phyloP scores from a whole-genome alignment of 1,140 invertebrate species.

The Gonioctena quinquepunctata region DNA sequence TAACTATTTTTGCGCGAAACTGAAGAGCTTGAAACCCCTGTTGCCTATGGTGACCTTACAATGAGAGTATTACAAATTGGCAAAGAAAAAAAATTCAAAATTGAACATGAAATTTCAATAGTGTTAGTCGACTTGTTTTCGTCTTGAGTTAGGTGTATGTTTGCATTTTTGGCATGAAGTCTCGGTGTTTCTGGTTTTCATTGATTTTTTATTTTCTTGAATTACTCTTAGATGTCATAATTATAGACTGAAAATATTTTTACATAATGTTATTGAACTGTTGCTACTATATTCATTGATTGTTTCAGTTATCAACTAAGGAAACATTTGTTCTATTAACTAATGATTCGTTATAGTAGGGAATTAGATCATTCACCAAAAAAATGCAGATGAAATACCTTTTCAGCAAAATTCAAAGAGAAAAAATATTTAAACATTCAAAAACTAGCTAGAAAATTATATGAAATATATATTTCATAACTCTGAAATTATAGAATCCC shows the following conservation, averaged over 20 bases:
- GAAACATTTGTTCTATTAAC: constrained; percentile 11
- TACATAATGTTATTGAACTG: constrained; percentile 44
- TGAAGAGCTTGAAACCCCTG: constrained; percentile 49
- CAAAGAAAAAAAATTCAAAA: constrained; percentile 38
- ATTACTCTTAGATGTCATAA: constrained; percentile 27
- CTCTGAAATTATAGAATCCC: no score
- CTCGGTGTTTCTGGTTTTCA: constrained; percentile 28
- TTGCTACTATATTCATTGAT: constrained; percentile 16
- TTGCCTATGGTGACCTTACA: constrained; percentile 50
- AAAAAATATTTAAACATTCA: no score
- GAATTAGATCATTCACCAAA: not conserved
- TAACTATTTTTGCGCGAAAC: constrained; percentile 25
- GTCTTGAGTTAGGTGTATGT: not conserved
- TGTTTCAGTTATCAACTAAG: constrained; percentile 20
- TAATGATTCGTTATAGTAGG: constrained; percentile 11
- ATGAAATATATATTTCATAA: no score
- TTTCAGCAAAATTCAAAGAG: no score
- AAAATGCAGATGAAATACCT: not conserved
- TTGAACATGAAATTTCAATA: constrained; percentile 27
- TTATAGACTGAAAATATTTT: constrained; percentile 49
- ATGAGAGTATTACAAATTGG: constrained; percentile 28
- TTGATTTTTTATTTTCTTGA: constrained; percentile 21
- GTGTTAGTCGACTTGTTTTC: constrained; percentile 6
- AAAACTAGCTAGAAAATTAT: no score
- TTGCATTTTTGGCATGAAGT: constrained; percentile 24